Base-by-base conservation (phyloP, 2,797 vertebrate genomes). In the Vespertilio murinus region DNA sequence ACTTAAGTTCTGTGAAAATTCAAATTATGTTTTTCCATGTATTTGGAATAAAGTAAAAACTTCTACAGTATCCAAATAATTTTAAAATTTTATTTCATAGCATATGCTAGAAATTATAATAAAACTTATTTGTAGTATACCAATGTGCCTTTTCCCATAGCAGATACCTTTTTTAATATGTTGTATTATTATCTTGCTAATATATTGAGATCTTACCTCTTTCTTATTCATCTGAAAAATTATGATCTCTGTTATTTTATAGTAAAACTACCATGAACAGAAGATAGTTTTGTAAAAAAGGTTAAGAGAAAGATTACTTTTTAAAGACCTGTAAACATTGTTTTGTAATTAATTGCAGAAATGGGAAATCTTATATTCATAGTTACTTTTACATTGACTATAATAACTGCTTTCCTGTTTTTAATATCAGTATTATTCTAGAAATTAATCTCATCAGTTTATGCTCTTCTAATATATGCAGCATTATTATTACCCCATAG, bases 1-100 rank as follows among this genome's bases (percentile, higher is more conserved):
- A 56, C 28, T 83, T 78, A 94, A 82, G 3, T 88, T 81, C 91
- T 11, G 45, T 95, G 56, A 95, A 94, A 91, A 83, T 67, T 83
- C 56, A 45, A 52, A 30, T 65, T 71, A 87, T 56, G 10, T 42
- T 95, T 82, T 47, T 90, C 13, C 20, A 88, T 85, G 75, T 5
- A 87, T 90, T 12, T 59, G 73, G 89, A 93, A 42, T 71, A 25
- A 95, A 88, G 25, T 74, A 28, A 64, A 56, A 69, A 90, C 83
- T 85, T 82, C 64, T 3, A 59, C 12, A 74, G 22, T 35, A 71
- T 38, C 14, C 35, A 90, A 12, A 47, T 81, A 40, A 61, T 56
- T 90, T 78, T 45, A 47, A 92, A 86, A 40, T 93, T 93, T 91
- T 89, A 83, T 84, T 64, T 25, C 18, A 40, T 69, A 89, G 40